A percentile compares a stretch with the other conserved stretches of the same genome.
These are phyloP conservation scores for Chaitophorus viminalis DNA, from an alignment of 2,888 invertebrate genomes.

Conservation along the genomic window DNA sequence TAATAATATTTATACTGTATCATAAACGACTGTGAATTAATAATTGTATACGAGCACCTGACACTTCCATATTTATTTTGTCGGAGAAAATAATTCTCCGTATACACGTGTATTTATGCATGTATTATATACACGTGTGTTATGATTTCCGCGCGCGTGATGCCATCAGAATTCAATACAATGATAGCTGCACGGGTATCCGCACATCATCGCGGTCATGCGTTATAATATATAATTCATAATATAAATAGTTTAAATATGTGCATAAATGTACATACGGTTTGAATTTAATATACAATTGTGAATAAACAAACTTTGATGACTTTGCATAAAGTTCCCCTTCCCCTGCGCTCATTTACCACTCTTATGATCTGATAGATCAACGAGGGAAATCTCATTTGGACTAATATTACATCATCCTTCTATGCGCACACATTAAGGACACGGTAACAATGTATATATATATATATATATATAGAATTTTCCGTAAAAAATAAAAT, in stretches of 20 bases:
- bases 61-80: too few species aligned
- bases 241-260: background rate
- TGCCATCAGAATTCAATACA: too few species aligned
- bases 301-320: slow-evolving; percentile 27
- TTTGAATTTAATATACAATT: background rate
- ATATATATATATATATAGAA: too few species aligned
- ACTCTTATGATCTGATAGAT: background rate
- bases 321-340: slow-evolving; percentile 16
- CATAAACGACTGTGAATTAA: too few species aligned
- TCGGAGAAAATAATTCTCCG: too few species aligned
- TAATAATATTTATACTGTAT: too few species aligned
- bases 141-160: too few species aligned
- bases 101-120: too few species aligned
- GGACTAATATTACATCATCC: slow-evolving; percentile 12
- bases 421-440: slow-evolving; percentile 12
- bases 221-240: background rate
- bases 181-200: too few species aligned
- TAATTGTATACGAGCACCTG: too few species aligned
- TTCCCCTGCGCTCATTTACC: too few species aligned
- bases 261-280: background rate
- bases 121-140: too few species aligned
- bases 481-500: slow-evolving; percentile 29
- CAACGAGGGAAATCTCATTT: slow-evolving; percentile 29
- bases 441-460: background rate
- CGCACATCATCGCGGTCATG: background rate